Evolutionary conservation across 2,888 invertebrate genomes (phyloP).

Genomic region (Nezara viridula): DNA sequence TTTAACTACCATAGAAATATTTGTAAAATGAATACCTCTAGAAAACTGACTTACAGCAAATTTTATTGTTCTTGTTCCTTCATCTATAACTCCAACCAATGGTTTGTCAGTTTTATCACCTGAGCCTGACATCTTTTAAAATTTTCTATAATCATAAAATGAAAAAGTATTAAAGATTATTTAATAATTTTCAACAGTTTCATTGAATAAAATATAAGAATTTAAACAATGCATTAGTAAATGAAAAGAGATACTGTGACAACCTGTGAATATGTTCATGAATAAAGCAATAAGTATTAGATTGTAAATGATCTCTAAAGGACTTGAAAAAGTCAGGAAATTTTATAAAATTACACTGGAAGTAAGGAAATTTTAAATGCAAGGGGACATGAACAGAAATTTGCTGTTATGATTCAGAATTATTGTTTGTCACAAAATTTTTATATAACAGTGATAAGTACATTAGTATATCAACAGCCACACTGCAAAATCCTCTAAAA

Average conservation of each 20-base stretch:
- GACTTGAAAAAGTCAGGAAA: too few relatives aligned
- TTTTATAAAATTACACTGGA: too few relatives aligned
- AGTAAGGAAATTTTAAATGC: too few relatives aligned
- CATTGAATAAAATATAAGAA: neutral
- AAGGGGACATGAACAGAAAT: too few relatives aligned
- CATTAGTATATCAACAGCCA: too few relatives aligned
- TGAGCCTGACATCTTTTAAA: constrained; percentile 25
- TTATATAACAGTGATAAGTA: too few relatives aligned
- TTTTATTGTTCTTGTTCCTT: constrained; percentile 92
- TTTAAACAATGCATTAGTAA: neutral
- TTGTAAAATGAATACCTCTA: neutral
- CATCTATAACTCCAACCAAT: constrained; percentile 92
- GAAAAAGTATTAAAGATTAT: neutral
- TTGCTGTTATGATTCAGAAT: too few relatives aligned
- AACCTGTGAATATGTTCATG: too few relatives aligned
- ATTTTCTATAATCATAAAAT: neutral
- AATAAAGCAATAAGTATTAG: too few relatives aligned
- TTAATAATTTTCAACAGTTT: neutral
- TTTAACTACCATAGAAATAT: neutral
- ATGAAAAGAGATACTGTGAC: neutral
- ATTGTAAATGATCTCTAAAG: too few relatives aligned
- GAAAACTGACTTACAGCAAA: constrained; percentile 79
- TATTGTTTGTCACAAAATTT: too few relatives aligned
- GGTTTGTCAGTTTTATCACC: constrained; percentile 52
- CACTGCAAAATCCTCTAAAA: too few relatives aligned